Conservation (phyloP, 2,797 vertebrate species). For the Notolepis coatsorum region DNA sequence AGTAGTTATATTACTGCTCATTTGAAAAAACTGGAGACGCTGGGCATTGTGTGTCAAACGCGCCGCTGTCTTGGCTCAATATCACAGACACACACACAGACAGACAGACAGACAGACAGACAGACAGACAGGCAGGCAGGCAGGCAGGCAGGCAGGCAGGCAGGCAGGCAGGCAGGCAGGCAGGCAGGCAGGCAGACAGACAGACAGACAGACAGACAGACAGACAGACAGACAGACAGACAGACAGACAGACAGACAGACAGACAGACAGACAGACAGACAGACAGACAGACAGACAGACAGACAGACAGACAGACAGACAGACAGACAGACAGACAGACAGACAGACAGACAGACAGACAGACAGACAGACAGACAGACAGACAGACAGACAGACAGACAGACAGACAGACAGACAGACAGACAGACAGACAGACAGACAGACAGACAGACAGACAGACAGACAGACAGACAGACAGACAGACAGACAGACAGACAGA, state of each 20-base stretch:
- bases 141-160: neutral
- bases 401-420: no score
- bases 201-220: constrained; percentile 15
- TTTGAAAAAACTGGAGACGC: no score
- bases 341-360: neutral
- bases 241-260: constrained; percentile 19
- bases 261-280: constrained; percentile 61
- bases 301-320: neutral
- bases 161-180: constrained; percentile 7
- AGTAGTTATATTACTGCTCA: no score
- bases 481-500: no score
- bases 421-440: no score
- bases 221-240: neutral
- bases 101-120: no score
- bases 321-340: neutral
- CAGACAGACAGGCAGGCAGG: constrained; percentile 3
- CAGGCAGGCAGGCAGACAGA: constrained; percentile 21
- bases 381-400: neutral
- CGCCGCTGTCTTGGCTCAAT: no score
- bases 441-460: neutral
- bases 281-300: constrained; percentile 34
- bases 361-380: constrained; percentile 4
- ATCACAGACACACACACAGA: no score
- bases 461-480: no score
- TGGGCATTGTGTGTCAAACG: no score